phyloP scores from a whole-genome alignment of 2,797 vertebrate species.

The Saxicola maurus region DNA sequence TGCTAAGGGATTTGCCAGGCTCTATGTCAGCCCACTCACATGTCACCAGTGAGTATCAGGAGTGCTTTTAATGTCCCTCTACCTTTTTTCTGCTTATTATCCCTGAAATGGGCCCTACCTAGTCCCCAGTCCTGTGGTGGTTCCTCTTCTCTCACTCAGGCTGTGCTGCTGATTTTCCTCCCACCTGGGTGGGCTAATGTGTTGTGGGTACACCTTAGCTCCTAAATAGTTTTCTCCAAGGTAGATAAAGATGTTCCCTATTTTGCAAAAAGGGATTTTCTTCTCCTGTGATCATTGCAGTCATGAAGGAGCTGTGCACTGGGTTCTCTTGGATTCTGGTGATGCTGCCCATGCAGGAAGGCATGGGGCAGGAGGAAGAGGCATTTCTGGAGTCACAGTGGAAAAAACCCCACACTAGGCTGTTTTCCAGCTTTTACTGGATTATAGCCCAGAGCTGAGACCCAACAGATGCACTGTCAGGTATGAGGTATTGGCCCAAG shows the following conservation, averaged over 20 bases:
- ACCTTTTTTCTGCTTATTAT: not conserved
- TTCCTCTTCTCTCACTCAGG: not conserved
- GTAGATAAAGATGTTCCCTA: not conserved
- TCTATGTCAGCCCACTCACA: rapidly evolving
- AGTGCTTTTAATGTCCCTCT: not conserved
- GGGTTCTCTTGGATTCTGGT: not conserved
- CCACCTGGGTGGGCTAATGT: not conserved
- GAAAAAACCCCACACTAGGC: not conserved
- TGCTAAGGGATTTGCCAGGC: not conserved
- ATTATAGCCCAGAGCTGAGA: not conserved
- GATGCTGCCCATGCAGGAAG: not conserved
- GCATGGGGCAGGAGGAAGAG: not conserved
- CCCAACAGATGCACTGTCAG: not conserved
- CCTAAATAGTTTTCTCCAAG: not conserved
- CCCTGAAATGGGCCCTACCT: rapidly evolving
- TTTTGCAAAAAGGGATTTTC: not conserved
- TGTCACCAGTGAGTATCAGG: rapidly evolving
- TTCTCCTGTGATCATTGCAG: not conserved
- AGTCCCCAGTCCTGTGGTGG: rapidly evolving
- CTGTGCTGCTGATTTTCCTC: not conserved
- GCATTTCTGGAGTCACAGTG: not conserved
- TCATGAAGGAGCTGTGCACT: not conserved
- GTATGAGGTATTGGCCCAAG: not conserved
- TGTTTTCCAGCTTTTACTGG: not conserved
- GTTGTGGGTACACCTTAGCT: not conserved